Base-by-base conservation (phyloP, 2,797 vertebrate species). In the Alauda arvensis region DNA sequence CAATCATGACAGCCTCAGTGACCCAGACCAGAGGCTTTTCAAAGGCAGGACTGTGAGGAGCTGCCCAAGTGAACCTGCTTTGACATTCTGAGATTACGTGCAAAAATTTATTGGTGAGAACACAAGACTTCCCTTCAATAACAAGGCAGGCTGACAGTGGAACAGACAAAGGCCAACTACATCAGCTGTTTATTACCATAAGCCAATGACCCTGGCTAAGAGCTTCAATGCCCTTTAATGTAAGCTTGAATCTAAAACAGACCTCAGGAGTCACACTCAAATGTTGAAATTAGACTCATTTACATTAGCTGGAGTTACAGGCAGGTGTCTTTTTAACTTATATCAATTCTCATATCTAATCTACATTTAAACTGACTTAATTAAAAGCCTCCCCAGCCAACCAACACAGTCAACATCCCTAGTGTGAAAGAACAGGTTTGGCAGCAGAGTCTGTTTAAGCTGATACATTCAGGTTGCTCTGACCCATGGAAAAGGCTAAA, bases 1-100 rank as follows among this genome's bases (percentile, higher is more conserved):
- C 52, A 42, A 20, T 1, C 0, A 0, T 29, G 40, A 69, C 33
- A 66, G 42, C 14, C 13, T 45, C 56, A 42, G 42, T 3, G n/a
- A 65, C 14, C 8, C 2, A 6, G 31, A 67, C 10, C 2, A 15
- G 1, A 43, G 25, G 39, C 33, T 71, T 39, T 67, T 34, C 62
- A 80, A 48, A 26, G 17, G 26, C 25, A 88, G 40, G n/a, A 39
- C 25, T 68, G 21, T 10, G 49, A 77, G 46, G 40, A 51, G 20
- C 24, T 67, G 66, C 13, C 19, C 28, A 23, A 52, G 10, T 5
- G 16, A 51, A 37, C 1, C 19, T 39, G 21, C 42, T 80, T 42
- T 23, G 62, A 56, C 1, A 2, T 42, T 71, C 10, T 75, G 28
- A 49, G 14, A n/a, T 61, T 33, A 29, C 13, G 17, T 21, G 34